Evolutionary conservation across 2,888 invertebrate species (phyloP).

Genomic region (Oegoconia quadripuncta): DNA sequence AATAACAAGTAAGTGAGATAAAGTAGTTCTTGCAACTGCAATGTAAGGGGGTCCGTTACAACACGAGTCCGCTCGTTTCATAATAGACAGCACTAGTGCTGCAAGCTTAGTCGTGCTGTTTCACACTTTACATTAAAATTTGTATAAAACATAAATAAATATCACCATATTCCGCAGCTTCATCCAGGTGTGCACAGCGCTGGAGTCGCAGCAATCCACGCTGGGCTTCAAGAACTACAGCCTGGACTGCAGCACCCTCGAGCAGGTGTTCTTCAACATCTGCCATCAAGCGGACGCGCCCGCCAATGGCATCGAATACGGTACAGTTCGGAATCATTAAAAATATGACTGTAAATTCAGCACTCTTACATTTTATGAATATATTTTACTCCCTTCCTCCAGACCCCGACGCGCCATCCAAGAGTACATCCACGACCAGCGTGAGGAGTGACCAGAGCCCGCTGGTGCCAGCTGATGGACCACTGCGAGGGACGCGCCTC

Average conservation of each 20-base stretch:
- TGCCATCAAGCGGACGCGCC: conserved; percentile 58
- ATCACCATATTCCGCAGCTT: conserved; percentile 45
- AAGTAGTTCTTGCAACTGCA: too few relatives aligned
- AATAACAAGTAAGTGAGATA: conserved; percentile 68
- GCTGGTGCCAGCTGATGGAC: conserved; percentile 40
- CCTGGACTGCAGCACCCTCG: conserved; percentile 81
- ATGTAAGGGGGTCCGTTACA: too few relatives aligned
- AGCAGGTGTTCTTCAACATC: conserved; percentile 80
- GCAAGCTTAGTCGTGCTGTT: too few relatives aligned
- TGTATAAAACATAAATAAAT: not conserved
- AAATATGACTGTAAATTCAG: not conserved
- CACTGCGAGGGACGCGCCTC: conserved; percentile 32
- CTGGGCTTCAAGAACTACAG: conserved; percentile 69
- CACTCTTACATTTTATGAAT: not conserved
- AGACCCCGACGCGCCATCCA: conserved; percentile 39
- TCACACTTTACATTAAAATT: too few relatives aligned
- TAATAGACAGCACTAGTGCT: too few relatives aligned
- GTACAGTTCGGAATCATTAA: conserved; percentile 21
- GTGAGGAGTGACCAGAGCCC: conserved; percentile 34
- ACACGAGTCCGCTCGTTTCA: not conserved
- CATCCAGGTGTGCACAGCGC: conserved; percentile 53
- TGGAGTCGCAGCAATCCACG: conserved; percentile 65
- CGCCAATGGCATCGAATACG: conserved; percentile 27
- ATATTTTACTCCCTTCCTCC: too few relatives aligned
- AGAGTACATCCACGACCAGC: conserved; percentile 49